Conservation (phyloP, 2,113 vertebrate genomes). For the Callopanchax toddi region DNA sequence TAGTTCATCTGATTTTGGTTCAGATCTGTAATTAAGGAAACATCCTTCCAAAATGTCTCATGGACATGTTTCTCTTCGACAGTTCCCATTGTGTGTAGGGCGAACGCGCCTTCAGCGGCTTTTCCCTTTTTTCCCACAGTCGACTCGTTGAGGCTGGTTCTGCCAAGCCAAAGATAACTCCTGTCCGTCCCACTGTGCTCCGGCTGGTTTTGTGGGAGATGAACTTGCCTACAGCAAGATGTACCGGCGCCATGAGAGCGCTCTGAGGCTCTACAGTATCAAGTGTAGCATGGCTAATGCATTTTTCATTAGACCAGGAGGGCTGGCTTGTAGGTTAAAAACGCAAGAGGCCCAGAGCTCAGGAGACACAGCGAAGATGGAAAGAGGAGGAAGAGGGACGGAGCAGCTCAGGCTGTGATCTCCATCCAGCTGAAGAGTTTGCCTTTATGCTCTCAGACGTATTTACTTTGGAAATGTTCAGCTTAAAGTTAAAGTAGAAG, state of each 20-base stretch:
- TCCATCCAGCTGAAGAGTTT: conserved; percentile 30
- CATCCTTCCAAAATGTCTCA: neutral
- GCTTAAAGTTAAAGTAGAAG: neutral
- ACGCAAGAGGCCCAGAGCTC: conserved; percentile 48
- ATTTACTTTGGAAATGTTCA: conserved; percentile 9
- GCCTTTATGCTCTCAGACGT: neutral
- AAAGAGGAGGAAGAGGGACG: neutral
- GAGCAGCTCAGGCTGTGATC: conserved; percentile 25
- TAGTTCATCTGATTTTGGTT: conserved; percentile 1
- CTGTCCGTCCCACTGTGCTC: conserved; percentile 29
- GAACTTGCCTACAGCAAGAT: conserved; percentile 54
- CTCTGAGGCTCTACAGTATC: conserved; percentile 55
- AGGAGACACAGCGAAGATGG: conserved; percentile 15
- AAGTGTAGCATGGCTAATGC: conserved; percentile 70
- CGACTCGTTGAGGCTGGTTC: neutral
- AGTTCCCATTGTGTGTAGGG: conserved; percentile 6
- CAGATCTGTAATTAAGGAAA: neutral
- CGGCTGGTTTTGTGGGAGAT: conserved; percentile 47
- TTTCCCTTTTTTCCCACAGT: conserved; percentile 8
- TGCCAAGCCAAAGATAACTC: conserved; percentile 28
- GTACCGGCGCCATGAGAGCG: conserved; percentile 47
- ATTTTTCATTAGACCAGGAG: conserved; percentile 72
- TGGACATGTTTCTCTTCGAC: neutral
- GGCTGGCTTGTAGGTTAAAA: conserved; percentile 59
- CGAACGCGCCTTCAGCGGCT: neutral